Evolutionary conservation across 2,797 vertebrate genomes (phyloP), one percentile per base, ranked within the genome.

Genomic region (Bryconaethiops microstoma): DNA sequence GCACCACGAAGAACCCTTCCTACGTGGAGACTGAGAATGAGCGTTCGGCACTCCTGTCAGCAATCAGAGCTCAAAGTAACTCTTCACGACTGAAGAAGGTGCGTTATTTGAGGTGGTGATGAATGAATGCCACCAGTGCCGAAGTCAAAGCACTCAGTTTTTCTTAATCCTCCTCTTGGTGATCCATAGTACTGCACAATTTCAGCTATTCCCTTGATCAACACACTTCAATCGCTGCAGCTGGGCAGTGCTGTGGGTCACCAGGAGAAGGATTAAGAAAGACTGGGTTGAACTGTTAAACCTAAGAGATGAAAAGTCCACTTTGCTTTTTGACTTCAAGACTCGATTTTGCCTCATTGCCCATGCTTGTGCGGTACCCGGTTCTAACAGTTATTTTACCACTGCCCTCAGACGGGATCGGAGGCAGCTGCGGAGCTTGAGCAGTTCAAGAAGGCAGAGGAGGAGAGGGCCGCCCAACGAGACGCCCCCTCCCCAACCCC

Each of bases 11-110:
- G 85, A 95, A 94, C 70, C 77, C 69, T 0, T 88, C 88, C 0
- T 89, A 87, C 6, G 9, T 14, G 2, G 95, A 96, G 79, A 88
- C 93, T 9, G 95, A 95, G 84, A 96, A 94, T 6, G 95, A 96
- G 86, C 94, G 89, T 50, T 95, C 94, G 50, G 96, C 96, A 55
- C 94, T 99, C 4, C 89, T 99, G 76, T 93, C 96, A 0, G 96
- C 96, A 83, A 97, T 99, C 82, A 94, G 96, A 88, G 95, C 93
- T 29, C 92, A 96, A 82, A 94, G 88, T 68, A 96, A 87, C 59
- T 83, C 84, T 42, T 88, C 90, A 74, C 90, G 90, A 85, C 94
- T 99, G 63, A 96, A 86, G 85, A 97, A 97, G 96, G 97, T 97
- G 91, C 92, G 89, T 0, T 57, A 23, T 16, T 4, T 12, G 63